Conservation (phyloP, 2,113 vertebrate genomes). For the Carlito syrichta region DNA sequence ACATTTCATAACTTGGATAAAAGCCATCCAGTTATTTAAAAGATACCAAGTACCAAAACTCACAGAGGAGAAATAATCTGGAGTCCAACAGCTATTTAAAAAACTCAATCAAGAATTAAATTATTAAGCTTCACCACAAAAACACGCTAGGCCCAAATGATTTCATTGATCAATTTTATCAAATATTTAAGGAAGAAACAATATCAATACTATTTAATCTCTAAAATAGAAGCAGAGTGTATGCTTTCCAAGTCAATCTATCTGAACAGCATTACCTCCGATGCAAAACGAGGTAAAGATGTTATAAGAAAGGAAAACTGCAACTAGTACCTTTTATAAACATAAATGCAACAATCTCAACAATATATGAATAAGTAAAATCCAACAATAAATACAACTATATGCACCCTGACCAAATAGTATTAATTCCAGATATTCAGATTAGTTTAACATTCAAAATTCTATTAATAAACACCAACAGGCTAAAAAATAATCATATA, state of each 20-base stretch:
- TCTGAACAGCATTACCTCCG: background rate
- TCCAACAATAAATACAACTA: background rate
- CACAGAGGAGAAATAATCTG: background rate
- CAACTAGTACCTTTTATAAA: background rate
- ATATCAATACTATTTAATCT: background rate
- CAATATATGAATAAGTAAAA: background rate
- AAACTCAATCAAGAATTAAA: background rate
- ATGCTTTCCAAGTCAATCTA: background rate
- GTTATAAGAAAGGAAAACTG: background rate
- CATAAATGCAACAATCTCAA: background rate
- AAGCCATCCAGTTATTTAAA: background rate
- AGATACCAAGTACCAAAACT: background rate
- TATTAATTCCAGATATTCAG: background rate
- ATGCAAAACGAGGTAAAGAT: background rate
- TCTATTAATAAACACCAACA: background rate
- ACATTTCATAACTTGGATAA: background rate
- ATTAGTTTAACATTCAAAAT: background rate
- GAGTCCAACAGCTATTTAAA: background rate
- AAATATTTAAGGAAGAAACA: background rate
- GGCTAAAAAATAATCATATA: background rate
- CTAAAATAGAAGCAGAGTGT: background rate
- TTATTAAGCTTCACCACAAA: background rate
- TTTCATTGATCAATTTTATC: background rate
- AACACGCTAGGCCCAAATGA: background rate
- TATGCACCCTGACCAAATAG: rapidly evolving